phyloP scores from a whole-genome alignment of 2,113 vertebrate species.

The Sinocyclocheilus rhinocerous region DNA sequence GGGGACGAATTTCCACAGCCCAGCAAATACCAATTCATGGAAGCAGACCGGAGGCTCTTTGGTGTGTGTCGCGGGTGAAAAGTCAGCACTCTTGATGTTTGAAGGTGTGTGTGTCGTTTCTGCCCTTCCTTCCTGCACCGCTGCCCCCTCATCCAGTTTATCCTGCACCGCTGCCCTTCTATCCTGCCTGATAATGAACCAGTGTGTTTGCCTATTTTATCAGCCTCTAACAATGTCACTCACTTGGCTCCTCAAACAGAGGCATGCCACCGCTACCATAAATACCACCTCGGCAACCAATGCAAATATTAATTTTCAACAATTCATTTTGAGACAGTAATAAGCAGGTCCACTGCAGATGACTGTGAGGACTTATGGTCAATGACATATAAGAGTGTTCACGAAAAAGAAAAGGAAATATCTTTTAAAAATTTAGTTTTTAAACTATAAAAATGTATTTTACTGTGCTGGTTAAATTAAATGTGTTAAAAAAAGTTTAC shows the following conservation, averaged over 20 bases:
- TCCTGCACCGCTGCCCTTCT: constrained; percentile 47
- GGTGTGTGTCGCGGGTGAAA: constrained; percentile 7
- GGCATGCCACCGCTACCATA: not conserved
- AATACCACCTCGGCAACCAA: not conserved
- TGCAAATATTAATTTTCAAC: not conserved
- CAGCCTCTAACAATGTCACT: constrained; percentile 13
- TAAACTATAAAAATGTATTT: too few relatives aligned
- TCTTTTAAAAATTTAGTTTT: not conserved
- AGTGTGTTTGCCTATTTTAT: constrained; percentile 39
- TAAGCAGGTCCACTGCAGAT: not conserved
- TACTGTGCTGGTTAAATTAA: too few relatives aligned
- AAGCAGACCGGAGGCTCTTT: not conserved
- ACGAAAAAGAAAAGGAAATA: not conserved
- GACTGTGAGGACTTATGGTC: not conserved
- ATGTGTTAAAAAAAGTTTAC: too few relatives aligned
- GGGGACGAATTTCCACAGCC: not conserved
- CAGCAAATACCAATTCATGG: constrained; percentile 5
- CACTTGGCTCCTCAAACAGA: constrained; percentile 6
- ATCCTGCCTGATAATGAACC: constrained; percentile 59
- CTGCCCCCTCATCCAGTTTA: constrained; percentile 29
- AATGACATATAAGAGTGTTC: not conserved
- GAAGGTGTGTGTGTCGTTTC: constrained; percentile 24
- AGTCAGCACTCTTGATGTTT: constrained; percentile 22
- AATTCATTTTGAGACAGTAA: not conserved
- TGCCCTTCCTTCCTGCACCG: constrained; percentile 30